Percentiles rank a stretch among this genome's conserved stretches.
Evolutionary conservation across 2,888 invertebrate species (phyloP).

Genomic region (Laspeyria flexula): DNA sequence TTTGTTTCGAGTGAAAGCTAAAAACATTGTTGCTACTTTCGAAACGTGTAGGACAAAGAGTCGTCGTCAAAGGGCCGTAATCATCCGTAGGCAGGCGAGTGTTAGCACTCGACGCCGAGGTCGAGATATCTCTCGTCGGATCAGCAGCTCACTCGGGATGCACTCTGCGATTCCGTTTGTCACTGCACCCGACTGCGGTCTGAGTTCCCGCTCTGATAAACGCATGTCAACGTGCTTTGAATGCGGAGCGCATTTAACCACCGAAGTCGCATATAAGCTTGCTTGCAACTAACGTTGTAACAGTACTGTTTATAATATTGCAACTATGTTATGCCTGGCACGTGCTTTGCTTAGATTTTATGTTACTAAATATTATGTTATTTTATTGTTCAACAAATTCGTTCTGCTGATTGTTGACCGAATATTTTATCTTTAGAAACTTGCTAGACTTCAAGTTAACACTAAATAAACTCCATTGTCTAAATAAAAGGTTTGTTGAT

Average conservation of each 20-base stretch:
- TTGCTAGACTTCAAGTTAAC: too few species aligned
- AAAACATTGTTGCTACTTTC: slow-evolving; percentile 67
- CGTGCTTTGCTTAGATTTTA: background rate
- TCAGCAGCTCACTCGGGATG: slow-evolving; percentile 82
- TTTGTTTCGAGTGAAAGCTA: slow-evolving; percentile 45
- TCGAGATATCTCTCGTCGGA: slow-evolving; percentile 83
- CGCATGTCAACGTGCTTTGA: slow-evolving; percentile 81
- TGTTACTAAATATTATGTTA: background rate
- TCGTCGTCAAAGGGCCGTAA: slow-evolving; percentile 79
- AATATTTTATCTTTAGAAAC: too few species aligned
- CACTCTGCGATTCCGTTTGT: slow-evolving; percentile 85
- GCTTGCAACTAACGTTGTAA: slow-evolving; percentile 39
- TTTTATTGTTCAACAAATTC: background rate
- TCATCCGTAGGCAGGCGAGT: slow-evolving; percentile 80
- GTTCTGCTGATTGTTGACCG: background rate
- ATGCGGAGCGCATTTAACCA: slow-evolving; percentile 68
- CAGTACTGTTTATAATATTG: slow-evolving; percentile 14
- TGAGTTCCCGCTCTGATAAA: slow-evolving; percentile 80
- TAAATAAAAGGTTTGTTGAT: background rate
- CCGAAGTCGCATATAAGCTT: slow-evolving; percentile 58
- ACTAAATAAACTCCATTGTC: background rate
- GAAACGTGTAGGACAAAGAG: slow-evolving; percentile 67
- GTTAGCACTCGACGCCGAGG: slow-evolving; percentile 79
- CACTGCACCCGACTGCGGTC: slow-evolving; percentile 76
- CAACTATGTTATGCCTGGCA: slow-evolving; percentile 7